Percentiles rank a stretch among this genome's conserved stretches.
Evolutionary conservation across 1,140 invertebrate species (phyloP).

Genomic region (Paraescarpia echinospica): DNA sequence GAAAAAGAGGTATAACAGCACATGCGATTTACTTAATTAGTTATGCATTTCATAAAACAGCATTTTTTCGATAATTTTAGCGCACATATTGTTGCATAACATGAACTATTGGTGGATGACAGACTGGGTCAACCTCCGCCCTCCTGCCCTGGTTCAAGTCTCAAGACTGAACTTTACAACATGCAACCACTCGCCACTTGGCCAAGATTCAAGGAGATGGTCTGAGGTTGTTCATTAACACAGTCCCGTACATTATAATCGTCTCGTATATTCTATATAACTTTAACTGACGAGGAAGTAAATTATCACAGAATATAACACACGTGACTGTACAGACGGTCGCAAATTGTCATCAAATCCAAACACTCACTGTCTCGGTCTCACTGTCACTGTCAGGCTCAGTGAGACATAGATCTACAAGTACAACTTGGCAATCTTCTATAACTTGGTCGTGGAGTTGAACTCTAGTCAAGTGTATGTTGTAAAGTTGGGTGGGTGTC

Average conservation of each 20-base stretch:
- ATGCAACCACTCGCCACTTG: too few relatives aligned
- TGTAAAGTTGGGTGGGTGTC: not conserved
- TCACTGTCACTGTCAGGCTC: too few relatives aligned
- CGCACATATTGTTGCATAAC: not conserved
- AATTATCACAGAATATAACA: too few relatives aligned
- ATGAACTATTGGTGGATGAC: not conserved
- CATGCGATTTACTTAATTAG: not conserved
- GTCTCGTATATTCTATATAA: not conserved
- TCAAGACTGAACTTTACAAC: too few relatives aligned
- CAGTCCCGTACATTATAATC: not conserved
- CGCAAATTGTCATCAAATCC: not conserved
- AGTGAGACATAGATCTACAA: too few relatives aligned
- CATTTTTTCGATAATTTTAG: not conserved
- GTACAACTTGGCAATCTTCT: too few relatives aligned
- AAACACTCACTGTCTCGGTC: too few relatives aligned
- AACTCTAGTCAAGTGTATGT: not conserved
- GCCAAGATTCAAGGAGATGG: not conserved
- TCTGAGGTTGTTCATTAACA: not conserved
- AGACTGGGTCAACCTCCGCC: not conserved
- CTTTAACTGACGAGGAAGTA: not conserved
- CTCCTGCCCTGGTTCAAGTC: too few relatives aligned
- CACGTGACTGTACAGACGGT: not conserved
- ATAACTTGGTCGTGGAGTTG: too few relatives aligned
- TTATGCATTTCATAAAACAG: not conserved
- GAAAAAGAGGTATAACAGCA: not conserved